Conservation (phyloP, 2,888 invertebrate genomes). For the Cinara cedri region DNA sequence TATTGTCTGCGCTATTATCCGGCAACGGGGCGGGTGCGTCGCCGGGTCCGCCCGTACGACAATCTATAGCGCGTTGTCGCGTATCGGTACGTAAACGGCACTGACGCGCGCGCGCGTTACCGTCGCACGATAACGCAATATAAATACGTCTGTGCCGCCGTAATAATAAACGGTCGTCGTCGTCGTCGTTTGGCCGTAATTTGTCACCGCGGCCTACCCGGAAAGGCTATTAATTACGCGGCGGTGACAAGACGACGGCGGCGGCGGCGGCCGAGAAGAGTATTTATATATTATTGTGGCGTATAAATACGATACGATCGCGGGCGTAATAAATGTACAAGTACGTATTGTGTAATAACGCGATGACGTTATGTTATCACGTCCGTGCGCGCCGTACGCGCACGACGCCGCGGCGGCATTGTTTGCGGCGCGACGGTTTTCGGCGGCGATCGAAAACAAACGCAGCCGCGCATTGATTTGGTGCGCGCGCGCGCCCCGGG, state of each 20-base stretch:
- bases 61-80: no score
- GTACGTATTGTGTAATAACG: no score
- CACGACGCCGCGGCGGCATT: neutral
- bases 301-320: neutral
- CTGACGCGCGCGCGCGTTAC: no score
- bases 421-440: slow-evolving; percentile 7
- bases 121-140: neutral
- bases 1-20: no score
- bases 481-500: slow-evolving; percentile 8
- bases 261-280: neutral
- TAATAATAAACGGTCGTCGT: neutral
- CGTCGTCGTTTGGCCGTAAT: neutral
- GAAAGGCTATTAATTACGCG: slow-evolving; percentile 12
- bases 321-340: neutral
- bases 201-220: neutral
- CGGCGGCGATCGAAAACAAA: slow-evolving; percentile 44
- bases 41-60: no score
- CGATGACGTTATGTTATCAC: neutral
- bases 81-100: no score
- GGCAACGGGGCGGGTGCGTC: no score
- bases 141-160: neutral
- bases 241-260: no score
- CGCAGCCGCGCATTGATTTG: slow-evolving; percentile 54
- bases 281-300: neutral
- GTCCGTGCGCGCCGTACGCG: neutral